These are phyloP conservation scores for Crotalus tigris DNA, from an alignment of 2,113 vertebrate genomes.

Conservation along the genomic window DNA sequence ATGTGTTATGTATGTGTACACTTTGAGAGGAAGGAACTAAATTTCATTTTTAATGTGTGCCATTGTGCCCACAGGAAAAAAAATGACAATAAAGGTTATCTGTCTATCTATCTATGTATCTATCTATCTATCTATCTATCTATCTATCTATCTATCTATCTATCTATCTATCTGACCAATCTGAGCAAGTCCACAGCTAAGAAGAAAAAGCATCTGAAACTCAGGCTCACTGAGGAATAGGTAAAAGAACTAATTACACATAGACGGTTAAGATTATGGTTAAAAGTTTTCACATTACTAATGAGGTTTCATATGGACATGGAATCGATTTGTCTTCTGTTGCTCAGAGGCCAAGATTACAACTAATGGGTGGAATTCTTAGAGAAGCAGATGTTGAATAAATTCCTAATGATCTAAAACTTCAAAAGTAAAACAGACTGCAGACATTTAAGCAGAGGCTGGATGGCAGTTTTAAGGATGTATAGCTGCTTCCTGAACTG, in stretches of 20 bases:
- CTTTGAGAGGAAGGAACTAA: too few species aligned
- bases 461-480: not conserved
- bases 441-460: not conserved
- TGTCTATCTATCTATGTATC: rapidly evolving
- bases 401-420: not conserved
- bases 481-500: not conserved
- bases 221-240: not conserved
- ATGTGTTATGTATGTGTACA: too few species aligned
- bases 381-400: not conserved
- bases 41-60: too few species aligned
- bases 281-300: not conserved
- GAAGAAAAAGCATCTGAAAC: not conserved
- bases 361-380: not conserved
- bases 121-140: too few species aligned
- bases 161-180: not conserved
- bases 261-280: not conserved
- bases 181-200: not conserved
- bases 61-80: too few species aligned
- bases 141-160: too few species aligned
- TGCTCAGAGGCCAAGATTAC: not conserved
- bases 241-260: not conserved
- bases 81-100: too few species aligned
- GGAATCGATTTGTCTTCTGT: not conserved
- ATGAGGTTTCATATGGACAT: not conserved
- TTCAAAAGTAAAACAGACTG: not conserved